Base-by-base conservation (phyloP, 2,797 vertebrate species). In the Danio tinwini region DNA sequence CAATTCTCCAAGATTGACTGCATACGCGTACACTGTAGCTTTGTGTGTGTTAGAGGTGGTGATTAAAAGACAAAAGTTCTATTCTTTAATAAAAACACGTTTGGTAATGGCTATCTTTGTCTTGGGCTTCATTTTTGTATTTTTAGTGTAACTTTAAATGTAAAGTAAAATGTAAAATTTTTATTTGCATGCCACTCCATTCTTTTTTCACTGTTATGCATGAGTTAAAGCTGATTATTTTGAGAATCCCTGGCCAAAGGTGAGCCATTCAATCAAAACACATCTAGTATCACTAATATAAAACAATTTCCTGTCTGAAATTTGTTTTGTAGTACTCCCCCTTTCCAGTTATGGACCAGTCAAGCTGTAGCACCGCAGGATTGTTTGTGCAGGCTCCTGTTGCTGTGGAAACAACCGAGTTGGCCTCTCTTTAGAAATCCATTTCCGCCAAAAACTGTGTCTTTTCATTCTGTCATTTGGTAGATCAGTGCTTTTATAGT, bases 361-460 rank as follows among this genome's bases (percentile, higher is more conserved):
- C 29, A 29, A 29, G 29, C 29, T 29, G 6, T 29, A 40, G 40
- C 6, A 49, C 53, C 6, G 1, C 21, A 37, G 52, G 19, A n/a
- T 53, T 67, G 74, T 77, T 77, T 58, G 53, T 19, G 52, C 42
- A 40, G 29, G 19, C n/a, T 59, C 11, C 53, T 49, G 75, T 77
- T 59, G 76, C 76, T 61, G 56, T 70, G 55, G 65, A 69, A 78
- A 78, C 56, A 62, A 50, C 10, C n/a, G n/a, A 52, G 45, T 44
- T 21, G n/a, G 16, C 16, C n/a, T 40, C 53, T 72, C 52, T 68
- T 58, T 77, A 69, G 29, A 78, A 78, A 78, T 40, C 75, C n/a
- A 61, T 59, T 69, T 69, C 39, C 52, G 4, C 64, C 8, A 69
- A 69, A 76, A 59, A 42, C 68, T 29, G 29, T 67, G 19, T 69